phyloP scores from a whole-genome alignment of 2,888 invertebrate genomes.

The Microctonus brassicae region DNA sequence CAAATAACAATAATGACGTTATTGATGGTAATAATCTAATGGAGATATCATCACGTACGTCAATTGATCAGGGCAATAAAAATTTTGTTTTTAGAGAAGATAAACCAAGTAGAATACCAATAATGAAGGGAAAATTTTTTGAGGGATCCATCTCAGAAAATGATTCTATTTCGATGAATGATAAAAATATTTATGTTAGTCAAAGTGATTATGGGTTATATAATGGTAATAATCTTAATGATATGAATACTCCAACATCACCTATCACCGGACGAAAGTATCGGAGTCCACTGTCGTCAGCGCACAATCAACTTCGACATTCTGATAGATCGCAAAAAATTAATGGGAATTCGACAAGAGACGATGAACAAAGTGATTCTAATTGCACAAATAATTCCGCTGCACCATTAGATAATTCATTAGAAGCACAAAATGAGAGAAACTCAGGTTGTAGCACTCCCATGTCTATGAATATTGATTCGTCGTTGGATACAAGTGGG shows the following conservation, averaged over 20 bases:
- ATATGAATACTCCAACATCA: slow-evolving; percentile 58
- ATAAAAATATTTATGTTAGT: slow-evolving; percentile 49
- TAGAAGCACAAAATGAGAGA: slow-evolving; percentile 46
- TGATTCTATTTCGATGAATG: slow-evolving; percentile 48
- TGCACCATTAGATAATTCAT: slow-evolving; percentile 34
- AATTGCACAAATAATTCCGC: neutral
- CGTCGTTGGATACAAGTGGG: slow-evolving; percentile 37
- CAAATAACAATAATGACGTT: slow-evolving; percentile 29
- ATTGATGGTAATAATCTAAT: slow-evolving; percentile 20
- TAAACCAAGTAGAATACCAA: slow-evolving; percentile 62
- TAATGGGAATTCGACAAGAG: slow-evolving; percentile 46
- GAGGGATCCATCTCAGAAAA: slow-evolving; percentile 54
- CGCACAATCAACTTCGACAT: slow-evolving; percentile 47
- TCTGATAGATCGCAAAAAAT: slow-evolving; percentile 51
- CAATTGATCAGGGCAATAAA: slow-evolving; percentile 13
- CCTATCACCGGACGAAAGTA: slow-evolving; percentile 64
- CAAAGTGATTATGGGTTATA: slow-evolving; percentile 50
- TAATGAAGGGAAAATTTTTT: slow-evolving; percentile 56
- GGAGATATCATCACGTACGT: slow-evolving; percentile 7
- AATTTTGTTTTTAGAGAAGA: slow-evolving; percentile 29
- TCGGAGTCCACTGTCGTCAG: slow-evolving; percentile 58
- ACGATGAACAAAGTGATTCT: slow-evolving; percentile 14
- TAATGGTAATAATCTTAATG: slow-evolving; percentile 32
- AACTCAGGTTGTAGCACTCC: slow-evolving; percentile 54
- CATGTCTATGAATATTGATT: slow-evolving; percentile 44